Base-by-base conservation (phyloP, 2,888 invertebrate species). In the Keiferia lycopersicella region DNA sequence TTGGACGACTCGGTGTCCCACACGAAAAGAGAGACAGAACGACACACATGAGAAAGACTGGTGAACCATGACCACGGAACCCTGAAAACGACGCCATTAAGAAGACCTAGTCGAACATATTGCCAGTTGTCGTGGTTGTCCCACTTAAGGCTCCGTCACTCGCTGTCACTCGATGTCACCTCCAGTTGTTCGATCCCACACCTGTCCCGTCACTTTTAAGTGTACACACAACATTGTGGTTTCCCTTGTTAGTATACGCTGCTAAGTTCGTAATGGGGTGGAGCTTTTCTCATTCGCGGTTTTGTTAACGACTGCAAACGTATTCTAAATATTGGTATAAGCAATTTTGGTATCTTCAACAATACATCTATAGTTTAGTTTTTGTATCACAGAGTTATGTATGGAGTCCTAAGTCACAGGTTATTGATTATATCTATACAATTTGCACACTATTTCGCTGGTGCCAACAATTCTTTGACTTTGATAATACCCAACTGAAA, bases 161-260 rank as follows among this genome's bases (percentile, higher is more conserved):
- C 12, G n/a, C 26, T 34, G 56, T 56, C 56, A 30, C 34, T 56
- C 26, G n/a, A 2, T 34, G 56, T 56, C 56, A 56, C 30, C 34
- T 16, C 30, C 56, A 56, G 34, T 34, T 26, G 56, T 16, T 2
- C 34, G 56, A 26, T 56, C 56, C 56, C 56, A 56, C 56, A 56
- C 56, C 56, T 56, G 56, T 56, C 56, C 56, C n/a, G 34, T 56
- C 34, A 34, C 34, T n/a, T 56, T 56, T 56, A 34, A 56, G 56
- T 34, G 34, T 34, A 56, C 56, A 56, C 12, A 56, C 56, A 34
- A 8, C 26, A 34, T 34, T 16, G 34, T 26, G 56, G 34, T 34
- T 30, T 56, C 16, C 56, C 30, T 56, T 34, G 34, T 34, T 34
- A 16, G 30, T 56, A 34, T 53, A 8, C 26, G 56, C 34, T n/a